Conservation (phyloP, 2,797 vertebrate genomes). For the Glyptemys insculpta region DNA sequence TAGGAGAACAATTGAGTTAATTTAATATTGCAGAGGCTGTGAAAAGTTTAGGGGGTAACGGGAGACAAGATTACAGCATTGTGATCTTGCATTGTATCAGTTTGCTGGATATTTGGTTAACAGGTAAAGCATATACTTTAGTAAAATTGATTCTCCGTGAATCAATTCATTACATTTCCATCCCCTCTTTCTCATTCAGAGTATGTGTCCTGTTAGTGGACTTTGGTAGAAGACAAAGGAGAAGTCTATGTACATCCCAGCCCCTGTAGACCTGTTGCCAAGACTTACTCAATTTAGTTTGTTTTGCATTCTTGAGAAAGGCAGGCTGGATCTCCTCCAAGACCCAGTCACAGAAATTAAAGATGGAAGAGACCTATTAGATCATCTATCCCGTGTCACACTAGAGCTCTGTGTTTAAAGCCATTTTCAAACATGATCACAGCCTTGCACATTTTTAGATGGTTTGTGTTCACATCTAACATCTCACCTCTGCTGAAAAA, state of each 20-base stretch:
- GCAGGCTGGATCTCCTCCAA: neutral
- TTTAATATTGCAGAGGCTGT: too few relatives aligned
- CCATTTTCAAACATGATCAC: neutral
- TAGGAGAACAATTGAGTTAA: neutral
- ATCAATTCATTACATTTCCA: neutral
- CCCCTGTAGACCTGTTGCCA: neutral
- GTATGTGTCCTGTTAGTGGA: neutral
- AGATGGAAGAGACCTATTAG: neutral
- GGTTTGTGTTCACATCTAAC: neutral
- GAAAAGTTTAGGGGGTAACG: neutral
- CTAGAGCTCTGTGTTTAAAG: neutral
- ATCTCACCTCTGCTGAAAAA: neutral
- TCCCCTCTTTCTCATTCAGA: neutral
- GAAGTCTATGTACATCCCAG: neutral
- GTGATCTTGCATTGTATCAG: neutral
- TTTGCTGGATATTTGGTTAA: neutral
- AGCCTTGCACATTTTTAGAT: neutral
- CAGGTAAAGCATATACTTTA: neutral
- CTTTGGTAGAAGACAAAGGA: neutral
- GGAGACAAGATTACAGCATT: neutral
- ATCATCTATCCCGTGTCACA: neutral
- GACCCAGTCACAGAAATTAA: neutral
- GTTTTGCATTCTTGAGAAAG: neutral
- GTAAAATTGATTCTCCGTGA: neutral
- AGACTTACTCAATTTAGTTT: neutral